Evolutionary conservation across 2,888 invertebrate genomes (phyloP), one percentile per base, ranked within the genome.

Genomic region (Meteorus cinctellus): DNA sequence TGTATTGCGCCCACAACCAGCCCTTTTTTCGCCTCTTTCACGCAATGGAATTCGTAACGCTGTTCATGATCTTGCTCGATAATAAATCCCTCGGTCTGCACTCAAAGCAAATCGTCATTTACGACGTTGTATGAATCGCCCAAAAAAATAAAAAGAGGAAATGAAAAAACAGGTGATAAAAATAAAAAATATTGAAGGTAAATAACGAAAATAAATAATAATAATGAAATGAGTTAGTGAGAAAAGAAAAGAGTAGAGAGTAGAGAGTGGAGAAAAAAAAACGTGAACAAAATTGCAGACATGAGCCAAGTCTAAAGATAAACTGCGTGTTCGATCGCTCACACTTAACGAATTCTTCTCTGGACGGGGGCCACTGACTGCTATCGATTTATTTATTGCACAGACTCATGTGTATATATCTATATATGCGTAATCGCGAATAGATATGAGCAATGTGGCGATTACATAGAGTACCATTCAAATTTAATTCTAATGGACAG

Each of bases 1-100:
- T 34, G 12, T 41, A 34, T 27, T 2, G 14, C 65, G 65, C 65
- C 65, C 41, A 65, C 65, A 8, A 41, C 4, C 16, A 4, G 41
- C 36, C 65, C 65, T n/a, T 19, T 36, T 65, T 34, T 34, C 41
- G 19, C 41, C 41, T 24, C 48, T 55, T 55, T 19, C 19, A 55
- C 19, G 55, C 55, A 19, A 55, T 65, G 65, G 65, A 34, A 65
- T 65, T 65, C 24, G 65, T 65, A 65, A 65, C 65, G 65, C 41
- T 36, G 41, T 41, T 19, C 34, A 34, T 34, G 36, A 65, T n/a
- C 14, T 34, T n/a, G 34, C 36, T n/a, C 41, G 65, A 41, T 65
- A 65, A 65, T 65, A 65, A 65, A 65, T 65, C 41, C 41, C 65
- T n/a, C 36, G 41, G 34, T n/a, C 41, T 29, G 29, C 29, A n/a